Evolutionary conservation across 2,113 vertebrate species (phyloP), one percentile per base, ranked within the genome.

Genomic region (Centropristis striata): DNA sequence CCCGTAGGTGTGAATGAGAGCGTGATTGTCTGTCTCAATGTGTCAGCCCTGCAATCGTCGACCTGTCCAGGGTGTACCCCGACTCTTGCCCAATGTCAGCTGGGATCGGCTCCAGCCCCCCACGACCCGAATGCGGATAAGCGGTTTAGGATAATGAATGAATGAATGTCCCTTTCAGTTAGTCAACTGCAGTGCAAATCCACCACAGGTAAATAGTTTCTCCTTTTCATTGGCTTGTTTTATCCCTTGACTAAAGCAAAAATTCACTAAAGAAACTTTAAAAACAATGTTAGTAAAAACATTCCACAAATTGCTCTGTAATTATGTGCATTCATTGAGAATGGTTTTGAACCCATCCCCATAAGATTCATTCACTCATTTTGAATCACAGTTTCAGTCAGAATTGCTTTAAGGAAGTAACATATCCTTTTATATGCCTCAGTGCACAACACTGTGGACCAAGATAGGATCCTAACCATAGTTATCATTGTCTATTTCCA

Each of bases 401-500:
- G 65, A 82, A 78, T 75, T 60, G 74, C 64, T 87, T 84, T 21
- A 76, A 80, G 27, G 18, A 63, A 64, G 39, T 82, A 80, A 79
- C 44, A 80, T 59, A 49, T 75, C 60, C 44, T 71, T 74, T 54
- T 47, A 55, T 87, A n/a, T 78, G 75, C 60, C 32, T 75, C 23
- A 46, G 21, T 64, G 58, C 70, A 70, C 66, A 60, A 77, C 37
- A 58, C 71, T 85, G 36, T 63, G 51, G 68, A 71, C 79, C 59
- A 47, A 85, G 64, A 89, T 68, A 61, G 63, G 81, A 75, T 57
- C 67, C 55, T 20, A 60, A 49, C 51, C 59, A 68, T 60, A 81
- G 41, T 85, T 83, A 83, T 54, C 46, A 14, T 58, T 72, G 64
- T 83, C 77, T 85, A 63, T 86, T 83, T 75, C 75, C 71, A 64